Evolutionary conservation across 2,797 vertebrate species (phyloP).

Genomic region (Sebastes wilsoni): DNA sequence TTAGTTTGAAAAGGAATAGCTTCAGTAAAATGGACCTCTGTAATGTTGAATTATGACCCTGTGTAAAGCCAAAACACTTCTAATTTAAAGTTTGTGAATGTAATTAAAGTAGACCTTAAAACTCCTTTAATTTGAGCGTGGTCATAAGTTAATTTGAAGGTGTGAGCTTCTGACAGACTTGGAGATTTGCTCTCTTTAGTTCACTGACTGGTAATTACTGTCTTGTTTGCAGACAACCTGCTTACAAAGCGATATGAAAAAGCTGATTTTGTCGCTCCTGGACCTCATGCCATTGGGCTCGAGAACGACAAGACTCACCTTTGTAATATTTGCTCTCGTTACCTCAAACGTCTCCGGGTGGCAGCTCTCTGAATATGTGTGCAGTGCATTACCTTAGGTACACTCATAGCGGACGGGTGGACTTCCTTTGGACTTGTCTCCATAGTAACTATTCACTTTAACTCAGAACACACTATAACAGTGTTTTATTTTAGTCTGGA

Average conservation of each 20-base stretch:
- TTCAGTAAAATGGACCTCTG: background rate
- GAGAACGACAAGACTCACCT: slow-evolving; percentile 47
- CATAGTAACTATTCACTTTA: background rate
- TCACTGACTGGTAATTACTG: slow-evolving; percentile 25
- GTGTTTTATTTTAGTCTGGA: background rate
- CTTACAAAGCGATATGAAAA: slow-evolving; percentile 71
- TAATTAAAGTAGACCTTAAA: background rate
- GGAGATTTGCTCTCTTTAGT: background rate
- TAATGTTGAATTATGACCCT: background rate
- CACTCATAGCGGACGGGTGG: slow-evolving; percentile 11
- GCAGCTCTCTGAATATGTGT: slow-evolving; percentile 41
- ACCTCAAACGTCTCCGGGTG: slow-evolving; percentile 29
- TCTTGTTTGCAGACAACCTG: slow-evolving; percentile 71
- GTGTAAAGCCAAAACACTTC: background rate
- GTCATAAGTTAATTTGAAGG: background rate
- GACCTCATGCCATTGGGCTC: slow-evolving; percentile 58
- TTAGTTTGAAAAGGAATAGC: slow-evolving; percentile 1
- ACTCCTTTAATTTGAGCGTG: background rate
- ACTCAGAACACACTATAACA: background rate
- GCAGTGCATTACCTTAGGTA: slow-evolving; percentile 39
- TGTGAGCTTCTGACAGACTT: background rate
- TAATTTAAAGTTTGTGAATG: background rate
- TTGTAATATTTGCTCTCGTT: slow-evolving; percentile 65
- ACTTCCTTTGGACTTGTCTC: background rate
- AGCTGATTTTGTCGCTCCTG: slow-evolving; percentile 65